These are phyloP conservation scores for Orthonyx spaldingii DNA, from an alignment of 2,113 vertebrate genomes.

Conservation along the genomic window DNA sequence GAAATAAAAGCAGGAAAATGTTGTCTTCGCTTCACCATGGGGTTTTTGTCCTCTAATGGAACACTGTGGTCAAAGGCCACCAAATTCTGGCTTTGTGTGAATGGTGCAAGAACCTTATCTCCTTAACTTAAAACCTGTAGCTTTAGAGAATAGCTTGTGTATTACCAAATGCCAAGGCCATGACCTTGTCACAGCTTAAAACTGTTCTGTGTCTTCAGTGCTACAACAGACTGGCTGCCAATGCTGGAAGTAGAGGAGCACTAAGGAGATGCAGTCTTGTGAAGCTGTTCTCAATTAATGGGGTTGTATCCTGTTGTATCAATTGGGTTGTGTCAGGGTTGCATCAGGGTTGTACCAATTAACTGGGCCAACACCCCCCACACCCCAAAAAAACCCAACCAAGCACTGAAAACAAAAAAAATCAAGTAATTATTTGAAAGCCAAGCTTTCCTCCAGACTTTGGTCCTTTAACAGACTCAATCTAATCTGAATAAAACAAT, in stretches of 20 bases:
- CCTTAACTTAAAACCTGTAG: not conserved
- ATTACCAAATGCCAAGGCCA: not conserved
- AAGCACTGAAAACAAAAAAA: not conserved
- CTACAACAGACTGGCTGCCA: not conserved
- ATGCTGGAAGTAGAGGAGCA: not conserved
- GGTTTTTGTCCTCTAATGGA: not conserved
- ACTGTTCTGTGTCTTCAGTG: not conserved
- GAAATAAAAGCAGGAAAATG: not conserved
- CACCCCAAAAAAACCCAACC: not conserved
- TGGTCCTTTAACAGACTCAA: not conserved
- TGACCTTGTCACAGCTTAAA: conserved; percentile 15
- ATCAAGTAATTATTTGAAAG: not conserved
- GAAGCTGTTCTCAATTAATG: not conserved
- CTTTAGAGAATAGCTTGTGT: not conserved
- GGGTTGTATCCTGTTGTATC: not conserved
- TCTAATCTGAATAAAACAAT: not conserved
- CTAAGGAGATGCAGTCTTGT: not conserved
- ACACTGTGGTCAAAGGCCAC: not conserved
- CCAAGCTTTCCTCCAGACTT: not conserved
- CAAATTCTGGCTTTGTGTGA: not conserved
- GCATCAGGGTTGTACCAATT: too few species aligned
- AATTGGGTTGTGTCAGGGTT: too few species aligned
- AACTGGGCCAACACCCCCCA: not conserved
- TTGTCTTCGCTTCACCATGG: not conserved
- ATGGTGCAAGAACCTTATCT: not conserved